Evolutionary conservation across 2,888 invertebrate species (phyloP).

Genomic region (Hemaris fuciformis): DNA sequence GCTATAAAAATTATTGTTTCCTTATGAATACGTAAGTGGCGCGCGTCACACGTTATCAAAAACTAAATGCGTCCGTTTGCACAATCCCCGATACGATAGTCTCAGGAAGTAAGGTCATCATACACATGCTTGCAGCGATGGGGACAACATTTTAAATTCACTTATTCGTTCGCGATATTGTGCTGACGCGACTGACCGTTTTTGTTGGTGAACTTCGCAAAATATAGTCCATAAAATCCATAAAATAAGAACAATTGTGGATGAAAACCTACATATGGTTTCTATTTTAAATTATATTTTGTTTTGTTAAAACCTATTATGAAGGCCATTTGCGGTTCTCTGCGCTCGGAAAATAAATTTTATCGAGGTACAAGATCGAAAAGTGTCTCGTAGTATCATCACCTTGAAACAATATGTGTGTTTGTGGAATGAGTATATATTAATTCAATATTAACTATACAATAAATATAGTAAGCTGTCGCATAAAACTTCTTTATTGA

Average conservation of each 20-base stretch:
- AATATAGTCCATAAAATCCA: too few relatives aligned
- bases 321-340: too few relatives aligned
- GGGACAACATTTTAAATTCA: neutral
- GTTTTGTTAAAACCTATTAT: too few relatives aligned
- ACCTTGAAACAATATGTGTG: too few relatives aligned
- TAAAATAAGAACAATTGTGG: neutral
- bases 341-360: too few relatives aligned
- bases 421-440: too few relatives aligned
- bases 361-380: too few relatives aligned
- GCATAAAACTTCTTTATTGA: too few relatives aligned
- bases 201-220: neutral
- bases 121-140: neutral
- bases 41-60: neutral
- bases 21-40: neutral
- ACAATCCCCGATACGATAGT: slow-evolving; percentile 30
- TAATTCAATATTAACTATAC: too few relatives aligned
- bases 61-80: slow-evolving; percentile 16
- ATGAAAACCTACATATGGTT: slow-evolving; percentile 11
- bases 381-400: too few relatives aligned
- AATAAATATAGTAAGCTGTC: too few relatives aligned
- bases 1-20: neutral
- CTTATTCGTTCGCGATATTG: neutral
- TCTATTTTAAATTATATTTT: too few relatives aligned
- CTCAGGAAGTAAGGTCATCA: slow-evolving; percentile 23
- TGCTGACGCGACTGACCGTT: neutral